Evolutionary conservation across 2,888 invertebrate species (phyloP).

Genomic region (Cataglyphis livida): DNA sequence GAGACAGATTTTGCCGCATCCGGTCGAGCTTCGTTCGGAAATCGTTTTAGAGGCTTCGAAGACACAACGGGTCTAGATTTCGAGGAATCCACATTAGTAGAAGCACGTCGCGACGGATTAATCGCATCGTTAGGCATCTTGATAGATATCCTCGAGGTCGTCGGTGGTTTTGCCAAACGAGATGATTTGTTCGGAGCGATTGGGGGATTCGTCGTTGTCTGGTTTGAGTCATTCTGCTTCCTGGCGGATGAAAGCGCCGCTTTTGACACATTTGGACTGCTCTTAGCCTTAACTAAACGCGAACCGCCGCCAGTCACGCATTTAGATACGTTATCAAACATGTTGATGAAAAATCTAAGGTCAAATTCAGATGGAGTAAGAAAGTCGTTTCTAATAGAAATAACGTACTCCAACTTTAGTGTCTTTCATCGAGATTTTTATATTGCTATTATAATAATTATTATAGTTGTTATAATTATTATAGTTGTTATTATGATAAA

Average conservation of each 20-base stretch:
- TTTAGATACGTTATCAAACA: conserved; percentile 64
- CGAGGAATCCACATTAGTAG: conserved; percentile 34
- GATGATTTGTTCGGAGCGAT: conserved; percentile 43
- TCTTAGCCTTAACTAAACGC: conserved; percentile 81
- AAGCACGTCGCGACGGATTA: conserved; percentile 10
- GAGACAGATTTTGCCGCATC: conserved; percentile 48
- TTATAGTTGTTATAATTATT: neutral
- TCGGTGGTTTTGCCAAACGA: conserved; percentile 41
- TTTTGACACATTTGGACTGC: conserved; percentile 82
- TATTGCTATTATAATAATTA: neutral
- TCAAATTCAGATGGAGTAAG: conserved; percentile 6
- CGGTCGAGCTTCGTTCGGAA: conserved; percentile 25
- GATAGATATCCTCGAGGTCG: conserved; percentile 28
- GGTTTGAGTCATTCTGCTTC: conserved; percentile 52
- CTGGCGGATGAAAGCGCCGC: conserved; percentile 56
- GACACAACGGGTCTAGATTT: conserved; percentile 51
- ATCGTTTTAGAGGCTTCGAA: conserved; percentile 50
- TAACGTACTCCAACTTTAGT: neutral
- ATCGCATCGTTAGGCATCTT: conserved; percentile 49
- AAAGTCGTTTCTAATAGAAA: neutral
- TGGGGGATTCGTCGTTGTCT: conserved; percentile 25
- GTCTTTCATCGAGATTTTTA: neutral
- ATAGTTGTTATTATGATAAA: neutral
- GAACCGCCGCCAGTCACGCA: conserved; percentile 63
- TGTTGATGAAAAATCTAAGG: conserved; percentile 25